phyloP scores from a whole-genome alignment of 2,113 vertebrate genomes.

The Phyllostomus hastatus region DNA sequence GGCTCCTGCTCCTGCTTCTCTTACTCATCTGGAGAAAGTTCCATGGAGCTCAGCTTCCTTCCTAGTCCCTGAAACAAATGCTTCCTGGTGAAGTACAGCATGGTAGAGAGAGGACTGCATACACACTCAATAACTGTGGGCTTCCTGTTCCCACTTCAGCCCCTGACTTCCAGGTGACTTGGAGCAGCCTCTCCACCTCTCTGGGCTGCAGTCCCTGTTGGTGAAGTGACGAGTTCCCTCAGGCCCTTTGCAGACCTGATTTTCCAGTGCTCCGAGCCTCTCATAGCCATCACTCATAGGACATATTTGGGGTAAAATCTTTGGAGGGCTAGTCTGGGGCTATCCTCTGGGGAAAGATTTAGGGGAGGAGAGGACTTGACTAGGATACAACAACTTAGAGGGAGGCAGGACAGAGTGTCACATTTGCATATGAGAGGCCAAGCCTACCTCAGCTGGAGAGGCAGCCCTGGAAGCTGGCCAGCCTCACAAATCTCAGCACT shows the following conservation, averaged over 20 bases:
- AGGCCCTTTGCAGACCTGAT: not conserved
- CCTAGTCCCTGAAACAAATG: not conserved
- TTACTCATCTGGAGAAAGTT: not conserved
- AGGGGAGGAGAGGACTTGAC: slow-evolving; percentile 19
- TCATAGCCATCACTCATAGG: not conserved
- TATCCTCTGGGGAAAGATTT: slow-evolving; percentile 23
- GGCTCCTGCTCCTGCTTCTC: not conserved
- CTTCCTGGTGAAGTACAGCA: rapidly evolving
- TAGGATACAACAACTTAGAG: not conserved
- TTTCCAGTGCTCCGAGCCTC: not conserved
- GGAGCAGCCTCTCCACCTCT: not conserved
- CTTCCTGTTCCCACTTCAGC: not conserved
- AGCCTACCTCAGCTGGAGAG: not conserved
- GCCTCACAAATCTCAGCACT: slow-evolving; percentile 55
- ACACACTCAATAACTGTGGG: not conserved
- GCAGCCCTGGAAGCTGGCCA: slow-evolving; percentile 1
- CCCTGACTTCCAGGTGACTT: not conserved
- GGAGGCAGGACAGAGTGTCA: not conserved
- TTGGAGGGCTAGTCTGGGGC: not conserved
- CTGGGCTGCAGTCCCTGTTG: not conserved
- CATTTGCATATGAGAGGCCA: slow-evolving; percentile 48
- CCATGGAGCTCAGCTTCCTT: not conserved
- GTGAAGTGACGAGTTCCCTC: not conserved
- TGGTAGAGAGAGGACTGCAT: not conserved
- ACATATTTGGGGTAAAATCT: not conserved